Base-by-base conservation (phyloP, 1,140 invertebrate genomes). In the Bombus terrestris region DNA sequence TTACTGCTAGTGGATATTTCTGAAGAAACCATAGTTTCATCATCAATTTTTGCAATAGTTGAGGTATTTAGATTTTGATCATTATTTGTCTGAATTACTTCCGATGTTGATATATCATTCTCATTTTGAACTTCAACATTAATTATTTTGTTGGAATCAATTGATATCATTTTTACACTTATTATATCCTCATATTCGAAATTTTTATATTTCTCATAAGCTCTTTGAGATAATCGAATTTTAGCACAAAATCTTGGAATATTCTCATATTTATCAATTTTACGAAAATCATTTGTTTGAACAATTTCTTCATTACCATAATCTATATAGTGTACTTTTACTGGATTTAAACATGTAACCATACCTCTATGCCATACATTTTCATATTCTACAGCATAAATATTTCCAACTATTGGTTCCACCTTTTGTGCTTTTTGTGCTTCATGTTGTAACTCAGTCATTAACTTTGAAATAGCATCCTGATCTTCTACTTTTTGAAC, bases 321-420 rank as follows among this genome's bases (percentile, higher is more conserved):
- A 79, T 94, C 93, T 25, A 93, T 81, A 28, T 87, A 93, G 57
- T 83, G 85, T 10, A 94, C 68, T 1, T 32, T 88, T 32, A 83
- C 2, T 10, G 93, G 92, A 62, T 86, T 78, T 0, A 89, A 1
- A 2, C 80, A 85, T 28, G 84, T 35, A 15, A 95, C 47, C 3
- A 85, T 25, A 3, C 85, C 92, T 71, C 94, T 86, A 59, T 93
- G 91, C 94, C 93, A 95, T 3, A 88, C 2, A 12, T 28, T 35
- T 32, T 91, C 83, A 57, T 81, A 91, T 4, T 87, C 9, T 0
- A 87, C 53, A 8, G 88, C 92, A 59, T 93, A 94, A 9, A 91
- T 78, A 32, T 90, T 39, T 5, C 88, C 91, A 10, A 92, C 4
- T 2, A 89, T n/a, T 22, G 92, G 90, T 18, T 81, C 71, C 0